A percentile compares a stretch with the other conserved stretches of the same genome.
Conservation (phyloP, 2,888 invertebrate species). For the Stramonita haemastoma region DNA sequence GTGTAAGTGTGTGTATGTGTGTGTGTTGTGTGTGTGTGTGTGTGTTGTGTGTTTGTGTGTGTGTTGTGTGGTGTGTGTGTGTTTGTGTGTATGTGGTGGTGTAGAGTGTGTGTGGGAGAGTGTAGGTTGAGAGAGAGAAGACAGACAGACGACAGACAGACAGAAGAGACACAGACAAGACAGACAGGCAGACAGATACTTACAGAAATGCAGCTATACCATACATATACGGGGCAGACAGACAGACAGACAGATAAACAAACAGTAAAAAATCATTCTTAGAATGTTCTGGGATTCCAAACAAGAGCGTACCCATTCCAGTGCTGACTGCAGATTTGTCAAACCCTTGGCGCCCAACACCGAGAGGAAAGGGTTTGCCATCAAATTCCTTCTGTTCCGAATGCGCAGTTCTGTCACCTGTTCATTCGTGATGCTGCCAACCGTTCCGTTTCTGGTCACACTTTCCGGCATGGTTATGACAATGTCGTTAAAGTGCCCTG, state of each 20-base stretch:
- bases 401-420: neutral
- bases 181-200: neutral
- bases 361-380: constrained; percentile 55
- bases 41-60: no score
- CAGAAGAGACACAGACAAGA: neutral
- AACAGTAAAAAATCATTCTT: constrained; percentile 9
- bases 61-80: no score
- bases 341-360: constrained; percentile 49
- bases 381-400: constrained; percentile 56
- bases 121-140: no score
- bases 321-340: neutral
- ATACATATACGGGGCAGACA: neutral
- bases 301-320: constrained; percentile 5
- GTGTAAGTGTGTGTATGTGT: no score
- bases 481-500: neutral
- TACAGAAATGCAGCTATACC: neutral
- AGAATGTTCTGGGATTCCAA: constrained; percentile 36
- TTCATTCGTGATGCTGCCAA: neutral
- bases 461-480: constrained; percentile 11
- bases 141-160: no score
- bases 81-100: no score
- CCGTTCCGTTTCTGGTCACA: neutral
- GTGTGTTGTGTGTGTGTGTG: no score
- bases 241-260: neutral
- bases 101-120: no score